These are phyloP conservation scores for Porphyrio hochstetteri DNA, from an alignment of 2,113 vertebrate species.

Conservation along the genomic window DNA sequence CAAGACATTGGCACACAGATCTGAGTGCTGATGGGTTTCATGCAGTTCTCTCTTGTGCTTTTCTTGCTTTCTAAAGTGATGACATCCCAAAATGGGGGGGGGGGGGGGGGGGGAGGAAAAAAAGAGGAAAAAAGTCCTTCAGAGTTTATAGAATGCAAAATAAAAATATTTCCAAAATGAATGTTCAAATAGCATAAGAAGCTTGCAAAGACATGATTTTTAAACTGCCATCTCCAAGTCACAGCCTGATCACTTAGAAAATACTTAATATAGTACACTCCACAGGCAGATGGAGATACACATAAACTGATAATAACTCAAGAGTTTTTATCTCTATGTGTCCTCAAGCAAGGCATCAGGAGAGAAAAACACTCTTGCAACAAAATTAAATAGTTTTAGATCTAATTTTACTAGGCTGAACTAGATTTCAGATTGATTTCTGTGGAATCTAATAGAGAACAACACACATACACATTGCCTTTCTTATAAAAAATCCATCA, in stretches of 20 bases:
- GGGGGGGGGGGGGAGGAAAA: no score
- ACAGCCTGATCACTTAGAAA: slow-evolving; percentile 38
- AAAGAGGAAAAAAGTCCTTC: neutral
- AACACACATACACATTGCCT: slow-evolving; percentile 27
- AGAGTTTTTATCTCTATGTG: slow-evolving; percentile 66
- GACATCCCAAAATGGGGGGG: neutral
- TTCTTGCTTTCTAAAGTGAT: neutral
- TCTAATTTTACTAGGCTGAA: slow-evolving; percentile 78
- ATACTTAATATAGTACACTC: slow-evolving; percentile 21
- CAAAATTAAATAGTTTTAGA: slow-evolving; percentile 79
- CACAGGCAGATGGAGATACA: slow-evolving; percentile 37
- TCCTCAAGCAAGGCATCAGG: slow-evolving; percentile 65
- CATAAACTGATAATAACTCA: slow-evolving; percentile 65
- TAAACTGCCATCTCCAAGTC: slow-evolving; percentile 43
- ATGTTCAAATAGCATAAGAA: neutral
- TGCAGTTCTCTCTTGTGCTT: neutral
- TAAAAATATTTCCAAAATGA: slow-evolving; percentile 27
- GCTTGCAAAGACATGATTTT: slow-evolving; percentile 11
- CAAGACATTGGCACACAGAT: neutral
- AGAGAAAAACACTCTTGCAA: slow-evolving; percentile 70
- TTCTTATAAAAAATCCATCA: slow-evolving; percentile 69
- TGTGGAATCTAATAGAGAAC: slow-evolving; percentile 68
- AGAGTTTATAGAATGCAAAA: slow-evolving; percentile 20
- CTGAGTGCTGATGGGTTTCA: neutral
- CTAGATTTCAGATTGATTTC: slow-evolving; percentile 77